A percentile compares a stretch with the other conserved stretches of the same genome.
phyloP scores from a whole-genome alignment of 2,888 invertebrate species.

The Alviniconcha strummeri region DNA sequence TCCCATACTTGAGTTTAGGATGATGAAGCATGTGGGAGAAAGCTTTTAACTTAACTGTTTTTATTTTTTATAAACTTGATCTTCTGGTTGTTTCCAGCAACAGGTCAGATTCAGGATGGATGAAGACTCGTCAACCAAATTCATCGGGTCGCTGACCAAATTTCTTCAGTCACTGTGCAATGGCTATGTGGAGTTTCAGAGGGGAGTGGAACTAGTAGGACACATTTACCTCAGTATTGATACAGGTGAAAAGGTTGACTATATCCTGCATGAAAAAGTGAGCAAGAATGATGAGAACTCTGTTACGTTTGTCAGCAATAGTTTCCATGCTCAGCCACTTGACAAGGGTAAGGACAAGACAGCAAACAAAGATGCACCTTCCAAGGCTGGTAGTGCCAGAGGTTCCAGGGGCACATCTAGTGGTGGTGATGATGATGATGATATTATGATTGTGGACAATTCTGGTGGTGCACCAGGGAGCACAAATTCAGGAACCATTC shows the following conservation, averaged over 20 bases:
- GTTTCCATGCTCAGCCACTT: constrained; percentile 44
- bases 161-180: constrained; percentile 45
- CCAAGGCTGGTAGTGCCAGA: background rate
- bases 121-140: constrained; percentile 44
- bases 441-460: constrained; percentile 39
- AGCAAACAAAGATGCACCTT: background rate
- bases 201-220: constrained; percentile 43
- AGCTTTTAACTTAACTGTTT: too few relatives aligned
- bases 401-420: constrained; percentile 2
- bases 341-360: constrained; percentile 33
- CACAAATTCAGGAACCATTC: constrained; percentile 37
- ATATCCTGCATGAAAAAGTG: constrained; percentile 45
- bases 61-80: too few relatives aligned
- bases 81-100: too few relatives aligned
- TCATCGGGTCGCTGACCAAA: constrained; percentile 44
- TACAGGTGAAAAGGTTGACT: constrained; percentile 44
- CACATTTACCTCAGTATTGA: constrained; percentile 47
- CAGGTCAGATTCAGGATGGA: constrained; percentile 32
- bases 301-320: constrained; percentile 45
- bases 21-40: too few relatives aligned
- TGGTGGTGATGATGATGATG: constrained; percentile 32
- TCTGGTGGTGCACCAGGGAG: constrained; percentile 21
- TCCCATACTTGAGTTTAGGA: too few relatives aligned
- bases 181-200: constrained; percentile 46
- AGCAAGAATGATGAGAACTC: constrained; percentile 45